A percentile compares a stretch with the other conserved stretches of the same genome.
phyloP scores from a whole-genome alignment of 2,888 invertebrate genomes.

The Furcula furcula region DNA sequence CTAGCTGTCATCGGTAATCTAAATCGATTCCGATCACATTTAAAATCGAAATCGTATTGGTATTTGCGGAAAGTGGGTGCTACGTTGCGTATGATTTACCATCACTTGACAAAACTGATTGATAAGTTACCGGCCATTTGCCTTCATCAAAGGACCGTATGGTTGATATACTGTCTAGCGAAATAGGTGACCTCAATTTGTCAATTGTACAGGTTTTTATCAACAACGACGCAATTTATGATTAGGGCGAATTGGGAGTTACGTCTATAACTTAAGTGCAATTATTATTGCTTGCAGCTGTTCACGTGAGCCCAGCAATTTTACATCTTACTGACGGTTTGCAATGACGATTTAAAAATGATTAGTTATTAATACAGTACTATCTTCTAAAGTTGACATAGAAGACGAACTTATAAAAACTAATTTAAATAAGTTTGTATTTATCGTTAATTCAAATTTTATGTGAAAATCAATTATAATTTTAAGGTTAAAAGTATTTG shows the following conservation, averaged over 20 bases:
- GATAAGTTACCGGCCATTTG: slow-evolving; percentile 64
- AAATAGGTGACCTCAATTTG: slow-evolving; percentile 21
- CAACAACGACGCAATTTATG: slow-evolving; percentile 11
- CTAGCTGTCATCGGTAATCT: slow-evolving; percentile 31
- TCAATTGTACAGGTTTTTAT: slow-evolving; percentile 11
- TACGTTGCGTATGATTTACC: slow-evolving; percentile 51
- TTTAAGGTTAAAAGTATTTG: no score
- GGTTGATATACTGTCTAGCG: slow-evolving; percentile 28
- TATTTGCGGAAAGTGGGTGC: slow-evolving; percentile 31
- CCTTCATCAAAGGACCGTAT: slow-evolving; percentile 54
- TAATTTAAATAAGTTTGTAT: no score
- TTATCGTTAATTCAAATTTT: no score
- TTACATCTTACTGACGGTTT: no score
- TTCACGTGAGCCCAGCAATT: no score
- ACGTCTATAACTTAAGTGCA: neutral
- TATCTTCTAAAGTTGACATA: no score
- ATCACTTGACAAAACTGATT: slow-evolving; percentile 50
- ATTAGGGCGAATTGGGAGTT: neutral
- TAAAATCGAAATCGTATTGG: slow-evolving; percentile 35
- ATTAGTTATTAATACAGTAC: no score
- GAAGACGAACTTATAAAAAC: no score
- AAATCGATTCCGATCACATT: slow-evolving; percentile 50
- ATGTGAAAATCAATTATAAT: no score
- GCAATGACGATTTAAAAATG: no score
- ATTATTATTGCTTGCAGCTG: neutral